Conservation (phyloP, 2,113 vertebrate species). For the Butorides virescens region DNA sequence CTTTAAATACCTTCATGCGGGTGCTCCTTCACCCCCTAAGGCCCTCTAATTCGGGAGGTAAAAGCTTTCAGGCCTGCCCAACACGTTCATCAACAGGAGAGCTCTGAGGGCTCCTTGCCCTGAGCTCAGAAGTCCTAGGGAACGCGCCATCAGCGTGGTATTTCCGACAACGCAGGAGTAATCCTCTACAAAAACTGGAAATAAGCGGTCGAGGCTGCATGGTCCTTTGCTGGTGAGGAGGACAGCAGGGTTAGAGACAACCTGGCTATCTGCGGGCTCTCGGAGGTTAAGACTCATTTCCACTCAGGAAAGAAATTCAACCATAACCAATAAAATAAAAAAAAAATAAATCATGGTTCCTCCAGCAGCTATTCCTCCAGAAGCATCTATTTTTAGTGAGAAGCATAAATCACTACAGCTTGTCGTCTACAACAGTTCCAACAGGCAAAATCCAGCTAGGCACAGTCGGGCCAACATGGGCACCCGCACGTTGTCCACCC, state of each 20-base stretch:
- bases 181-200: neutral
- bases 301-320: neutral
- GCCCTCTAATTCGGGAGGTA: neutral
- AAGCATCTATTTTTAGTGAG: constrained; percentile 54
- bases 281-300: neutral
- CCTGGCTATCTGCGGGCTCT: neutral
- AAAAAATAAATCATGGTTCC: neutral
- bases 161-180: rapidly evolving
- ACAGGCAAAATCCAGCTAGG: neutral
- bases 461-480: rapidly evolving
- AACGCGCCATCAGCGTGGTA: rapidly evolving
- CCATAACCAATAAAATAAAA: neutral
- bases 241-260: neutral
- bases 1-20: neutral
- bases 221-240: neutral
- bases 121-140: neutral
- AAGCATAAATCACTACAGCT: constrained; percentile 8
- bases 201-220: neutral
- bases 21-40: neutral
- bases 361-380: constrained; percentile 23
- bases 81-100: neutral
- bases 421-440: neutral
- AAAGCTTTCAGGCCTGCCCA: neutral
- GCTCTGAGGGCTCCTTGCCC: neutral
- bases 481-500: rapidly evolving